phyloP scores from a whole-genome alignment of 2,113 vertebrate species.

The Brachypodius melanocephalos region DNA sequence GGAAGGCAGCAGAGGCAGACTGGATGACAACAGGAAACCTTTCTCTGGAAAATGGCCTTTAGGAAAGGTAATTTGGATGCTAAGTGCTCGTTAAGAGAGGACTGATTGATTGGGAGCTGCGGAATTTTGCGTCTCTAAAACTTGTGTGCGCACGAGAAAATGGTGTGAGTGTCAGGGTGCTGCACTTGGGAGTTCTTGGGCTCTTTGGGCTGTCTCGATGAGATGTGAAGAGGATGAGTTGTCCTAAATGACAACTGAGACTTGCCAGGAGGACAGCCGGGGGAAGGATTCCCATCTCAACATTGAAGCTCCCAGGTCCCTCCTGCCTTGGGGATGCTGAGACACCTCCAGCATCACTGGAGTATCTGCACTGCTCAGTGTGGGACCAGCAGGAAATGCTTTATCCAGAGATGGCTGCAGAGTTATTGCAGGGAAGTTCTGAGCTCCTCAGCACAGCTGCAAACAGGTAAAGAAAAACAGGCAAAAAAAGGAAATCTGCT shows the following conservation, averaged over 20 bases:
- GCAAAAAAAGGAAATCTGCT: background rate
- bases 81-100: background rate
- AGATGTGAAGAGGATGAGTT: background rate
- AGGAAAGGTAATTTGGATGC: constrained; percentile 21
- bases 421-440: background rate
- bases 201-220: background rate
- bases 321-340: background rate
- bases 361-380: background rate
- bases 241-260: too few relatives aligned
- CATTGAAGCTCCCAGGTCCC: background rate
- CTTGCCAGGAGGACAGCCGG: background rate
- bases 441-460: background rate
- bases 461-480: background rate
- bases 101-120: background rate
- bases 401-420: background rate
- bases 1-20: constrained; percentile 46
- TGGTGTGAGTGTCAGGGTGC: background rate
- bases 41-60: background rate
- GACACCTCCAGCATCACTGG: rapidly evolving
- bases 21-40: constrained; percentile 23
- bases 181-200: background rate
- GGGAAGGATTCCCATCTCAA: background rate
- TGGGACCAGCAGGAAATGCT: background rate
- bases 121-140: background rate
- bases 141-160: rapidly evolving